phyloP scores from a whole-genome alignment of 2,797 vertebrate genomes.

The Cichlasoma orientale region DNA sequence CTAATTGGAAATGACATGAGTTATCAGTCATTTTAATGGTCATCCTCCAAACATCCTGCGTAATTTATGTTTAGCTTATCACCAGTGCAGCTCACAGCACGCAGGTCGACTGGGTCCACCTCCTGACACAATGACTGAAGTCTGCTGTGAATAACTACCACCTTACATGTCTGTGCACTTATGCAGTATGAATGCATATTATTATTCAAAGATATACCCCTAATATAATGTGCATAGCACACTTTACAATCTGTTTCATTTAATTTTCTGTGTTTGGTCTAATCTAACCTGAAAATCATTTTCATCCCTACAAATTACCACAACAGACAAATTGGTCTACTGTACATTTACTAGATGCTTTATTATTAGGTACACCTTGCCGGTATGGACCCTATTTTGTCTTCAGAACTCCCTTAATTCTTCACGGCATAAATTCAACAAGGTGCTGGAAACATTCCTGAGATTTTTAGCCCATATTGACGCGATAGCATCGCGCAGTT shows the following conservation, averaged over 20 bases:
- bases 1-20: constrained; percentile 38
- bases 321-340: not conserved
- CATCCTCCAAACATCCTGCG: constrained; percentile 21
- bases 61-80: constrained; percentile 10
- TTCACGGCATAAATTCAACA: too few species aligned
- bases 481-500: too few species aligned
- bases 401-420: not conserved
- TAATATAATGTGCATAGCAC: not conserved
- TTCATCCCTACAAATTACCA: too few species aligned
- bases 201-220: too few species aligned
- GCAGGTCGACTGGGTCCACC: not conserved
- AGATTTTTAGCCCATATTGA: too few species aligned
- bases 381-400: not conserved
- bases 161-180: not conserved
- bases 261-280: too few species aligned
- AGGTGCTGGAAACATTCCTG: too few species aligned
- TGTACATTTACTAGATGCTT: not conserved
- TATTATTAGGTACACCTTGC: not conserved
- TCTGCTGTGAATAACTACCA: not conserved
- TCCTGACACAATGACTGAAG: not conserved
- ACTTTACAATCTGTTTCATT: too few species aligned
- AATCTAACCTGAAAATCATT: too few species aligned
- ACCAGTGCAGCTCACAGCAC: not conserved
- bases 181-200: not conserved
- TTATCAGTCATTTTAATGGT: constrained; percentile 36